Evolutionary conservation across 2,797 vertebrate species (phyloP), one percentile per base, ranked within the genome.

Genomic region (Cryptoblepharus egeriae): DNA sequence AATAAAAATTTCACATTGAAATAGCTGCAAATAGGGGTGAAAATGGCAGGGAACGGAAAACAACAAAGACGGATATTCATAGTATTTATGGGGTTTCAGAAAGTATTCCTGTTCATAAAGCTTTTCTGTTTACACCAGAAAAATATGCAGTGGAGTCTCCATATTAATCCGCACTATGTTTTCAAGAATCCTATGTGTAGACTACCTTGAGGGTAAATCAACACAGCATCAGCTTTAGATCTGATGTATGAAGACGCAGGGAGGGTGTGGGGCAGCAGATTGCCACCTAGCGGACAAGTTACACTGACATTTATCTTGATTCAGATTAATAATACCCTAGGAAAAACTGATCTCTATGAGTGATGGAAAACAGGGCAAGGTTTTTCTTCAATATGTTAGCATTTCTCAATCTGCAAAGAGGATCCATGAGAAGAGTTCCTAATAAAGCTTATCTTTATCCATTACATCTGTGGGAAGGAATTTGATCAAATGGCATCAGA

Each of bases 381-480:
- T 67, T 81, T 86, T 55, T 60, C 72, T 87, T 58, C 45, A 67
- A 82, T 87, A 77, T 6, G 77, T 81, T 87, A 84, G 73, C 83
- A 90, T 88, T 83, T 71, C 65, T 85, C 75, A 0, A 2, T 77
- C 91, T 87, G 88, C n/a, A 93, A 78, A 49, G 91, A 63, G 73
- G 87, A 75, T 68, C 83, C 0, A 0, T 69, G 67, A 84, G 90
- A 42, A 89, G 68, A 82, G 85, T 64, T 79, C 84, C 90, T 85
- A 88, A 87, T 86, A 68, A 60, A 61, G 72, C 90, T 93, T 92
- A 89, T 89, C 84, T 76, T 81, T 89, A 9, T 88, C 91, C 87
- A 74, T 90, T 86, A 83, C 81, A 86, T 90, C 86, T 85, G 81
- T 82, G 86, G 80, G 91, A 90, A 80, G 86, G 71, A 82, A 89